Evolutionary conservation across 2,797 vertebrate species (phyloP), one percentile per base, ranked within the genome.

Genomic region (Semaprochilodus insignis): DNA sequence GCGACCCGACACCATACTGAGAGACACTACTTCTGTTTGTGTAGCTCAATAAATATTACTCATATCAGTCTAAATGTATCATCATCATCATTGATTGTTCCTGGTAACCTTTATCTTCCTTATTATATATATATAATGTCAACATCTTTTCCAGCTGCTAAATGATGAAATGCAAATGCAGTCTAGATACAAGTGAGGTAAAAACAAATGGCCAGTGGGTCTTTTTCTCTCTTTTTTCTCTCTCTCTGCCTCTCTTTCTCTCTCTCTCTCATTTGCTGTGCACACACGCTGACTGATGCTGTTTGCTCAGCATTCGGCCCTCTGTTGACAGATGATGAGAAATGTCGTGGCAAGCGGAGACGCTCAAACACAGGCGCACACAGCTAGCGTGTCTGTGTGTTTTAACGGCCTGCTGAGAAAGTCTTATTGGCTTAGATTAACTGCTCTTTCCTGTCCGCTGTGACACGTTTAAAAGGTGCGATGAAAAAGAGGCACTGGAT

Each of bases 291-390:
- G 80, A 78, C 63, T 69, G 78, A 69, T 66, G 72, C 73, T 88
- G 81, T 90, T 89, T 90, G 82, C 81, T 83, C 77, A 83, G 81
- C 80, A 67, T 89, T 90, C 77, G 78, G 63, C 81, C 67, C 82
- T 73, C 79, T 90, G 88, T 90, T 88, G 86, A 84, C 85, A 87
- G 83, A 85, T 75, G 72, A 88, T 82, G 81, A 89, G 85, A 86
- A 88, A 88, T 82, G 83, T 86, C 66, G 74, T 85, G 59, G 78
- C 76, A 63, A 87, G 83, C 78, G 17, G 63, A 57, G 78, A 76
- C 76, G 74, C 34, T 79, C 86, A 88, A 88, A 85, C 81, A 83
- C 71, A 81, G 51, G 34, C 74, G 44, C 81, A 82, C 83, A 81
- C 78, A 83, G 71, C 25, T 27, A 59, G 65, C 73, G 72, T 78